phyloP scores from a whole-genome alignment of 2,113 vertebrate genomes.

The Xiphophorus couchianus region DNA sequence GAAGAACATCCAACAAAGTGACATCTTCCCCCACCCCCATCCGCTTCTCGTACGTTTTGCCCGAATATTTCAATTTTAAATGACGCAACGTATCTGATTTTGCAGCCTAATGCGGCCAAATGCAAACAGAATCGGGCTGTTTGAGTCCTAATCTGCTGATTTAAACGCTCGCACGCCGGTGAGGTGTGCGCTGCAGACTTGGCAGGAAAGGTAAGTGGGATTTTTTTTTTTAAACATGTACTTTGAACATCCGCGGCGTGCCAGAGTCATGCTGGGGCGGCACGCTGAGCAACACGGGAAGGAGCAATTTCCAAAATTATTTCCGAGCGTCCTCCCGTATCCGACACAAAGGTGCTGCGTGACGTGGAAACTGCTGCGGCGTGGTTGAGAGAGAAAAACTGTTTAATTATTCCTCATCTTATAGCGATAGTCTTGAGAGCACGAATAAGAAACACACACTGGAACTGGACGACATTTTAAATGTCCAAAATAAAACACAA shows the following conservation, averaged over 20 bases:
- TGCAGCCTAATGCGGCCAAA: constrained; percentile 1
- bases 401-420: constrained; percentile 41
- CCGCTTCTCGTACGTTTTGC: neutral
- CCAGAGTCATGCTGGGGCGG: constrained; percentile 34
- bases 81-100: neutral
- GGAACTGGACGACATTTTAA: too few relatives aligned
- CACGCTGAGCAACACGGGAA: constrained; percentile 40
- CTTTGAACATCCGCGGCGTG: constrained; percentile 39
- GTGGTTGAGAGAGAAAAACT: constrained; percentile 10
- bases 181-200: constrained; percentile 28
- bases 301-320: constrained; percentile 27
- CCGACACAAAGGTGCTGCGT: constrained; percentile 18
- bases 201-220: constrained; percentile 5
- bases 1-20: constrained; percentile 57
- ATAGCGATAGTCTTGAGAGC: constrained; percentile 9
- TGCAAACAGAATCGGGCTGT: constrained; percentile 6
- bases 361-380: constrained; percentile 25
- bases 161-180: constrained; percentile 32
- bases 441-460: neutral
- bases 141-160: constrained; percentile 25
- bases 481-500: neutral
- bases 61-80: constrained; percentile 9
- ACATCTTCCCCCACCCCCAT: neutral
- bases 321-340: constrained; percentile 33
- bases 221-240: neutral